Evolutionary conservation across 2,797 vertebrate genomes (phyloP).

Genomic region (Morelia viridis): DNA sequence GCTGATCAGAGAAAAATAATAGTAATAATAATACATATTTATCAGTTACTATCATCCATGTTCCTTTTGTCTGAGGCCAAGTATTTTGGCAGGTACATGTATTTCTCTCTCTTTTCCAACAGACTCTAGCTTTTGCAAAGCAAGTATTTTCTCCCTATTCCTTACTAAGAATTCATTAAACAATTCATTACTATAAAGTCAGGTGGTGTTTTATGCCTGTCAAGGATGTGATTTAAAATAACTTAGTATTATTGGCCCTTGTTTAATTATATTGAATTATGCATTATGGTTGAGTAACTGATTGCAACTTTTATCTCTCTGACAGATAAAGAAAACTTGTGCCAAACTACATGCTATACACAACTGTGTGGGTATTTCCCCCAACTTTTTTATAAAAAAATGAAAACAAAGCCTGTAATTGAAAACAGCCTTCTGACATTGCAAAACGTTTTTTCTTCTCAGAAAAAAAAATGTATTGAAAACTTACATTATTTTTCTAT

Average conservation of each 20-base stretch:
- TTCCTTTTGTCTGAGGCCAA: conserved; percentile 64
- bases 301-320: background rate
- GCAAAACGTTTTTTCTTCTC: background rate
- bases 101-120: conserved; percentile 50
- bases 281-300: background rate
- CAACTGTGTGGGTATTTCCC: background rate
- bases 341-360: background rate
- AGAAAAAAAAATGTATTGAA: background rate
- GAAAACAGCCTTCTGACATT: conserved; percentile 4
- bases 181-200: conserved; percentile 19
- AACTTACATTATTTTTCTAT: background rate
- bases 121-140: conserved; percentile 56
- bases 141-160: conserved; percentile 62
- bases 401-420: conserved; percentile 20
- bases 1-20: conserved; percentile 34
- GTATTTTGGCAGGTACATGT: conserved; percentile 61
- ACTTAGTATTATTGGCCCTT: conserved; percentile 11
- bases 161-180: conserved; percentile 40
- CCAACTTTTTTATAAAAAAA: background rate
- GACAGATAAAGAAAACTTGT: background rate
- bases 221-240: conserved; percentile 32
- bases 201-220: conserved; percentile 35
- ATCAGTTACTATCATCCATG: conserved; percentile 73
- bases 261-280: conserved; percentile 46
- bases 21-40: conserved; percentile 55